These are phyloP conservation scores for Drosophila willistoni DNA, from an alignment of 1,140 invertebrate species.

Conservation along the genomic window DNA sequence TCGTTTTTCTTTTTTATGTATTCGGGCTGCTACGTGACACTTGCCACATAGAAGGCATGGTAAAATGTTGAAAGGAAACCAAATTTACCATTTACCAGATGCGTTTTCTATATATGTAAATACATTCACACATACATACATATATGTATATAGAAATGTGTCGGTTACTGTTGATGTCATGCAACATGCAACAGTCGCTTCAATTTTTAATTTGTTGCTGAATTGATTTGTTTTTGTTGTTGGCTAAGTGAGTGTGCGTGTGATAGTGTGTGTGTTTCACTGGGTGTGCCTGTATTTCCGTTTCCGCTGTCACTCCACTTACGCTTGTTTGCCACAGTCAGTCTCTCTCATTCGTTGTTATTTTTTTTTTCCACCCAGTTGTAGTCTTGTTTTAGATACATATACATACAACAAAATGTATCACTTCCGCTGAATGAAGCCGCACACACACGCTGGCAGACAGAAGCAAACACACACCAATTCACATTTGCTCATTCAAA, in stretches of 20 bases:
- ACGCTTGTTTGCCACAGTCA: slow-evolving; percentile 27
- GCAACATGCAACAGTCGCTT: slow-evolving; percentile 61
- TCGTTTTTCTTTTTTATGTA: background rate
- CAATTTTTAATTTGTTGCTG: slow-evolving; percentile 73
- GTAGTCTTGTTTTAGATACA: slow-evolving; percentile 17
- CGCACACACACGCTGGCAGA: slow-evolving; percentile 26
- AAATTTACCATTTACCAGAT: slow-evolving; percentile 61
- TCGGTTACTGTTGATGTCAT: slow-evolving; percentile 29
- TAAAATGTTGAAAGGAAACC: slow-evolving; percentile 16
- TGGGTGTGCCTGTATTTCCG: slow-evolving; percentile 57
- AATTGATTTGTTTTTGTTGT: slow-evolving; percentile 61
- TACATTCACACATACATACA: background rate
- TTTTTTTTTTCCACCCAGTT: slow-evolving; percentile 18
- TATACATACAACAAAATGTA: slow-evolving; percentile 67
- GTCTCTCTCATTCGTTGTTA: slow-evolving; percentile 24
- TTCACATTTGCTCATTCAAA: slow-evolving; percentile 55
- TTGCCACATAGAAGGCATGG: slow-evolving; percentile 8
- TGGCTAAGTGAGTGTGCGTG: slow-evolving; percentile 5
- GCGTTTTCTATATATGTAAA: slow-evolving; percentile 58
- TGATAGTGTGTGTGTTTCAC: slow-evolving; percentile 27
- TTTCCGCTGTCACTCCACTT: slow-evolving; percentile 52
- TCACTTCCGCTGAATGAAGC: slow-evolving; percentile 47
- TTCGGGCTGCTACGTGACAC: slow-evolving; percentile 50
- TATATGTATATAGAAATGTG: slow-evolving; percentile 38
- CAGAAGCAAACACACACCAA: slow-evolving; percentile 20